Base-by-base conservation (phyloP, 2,113 vertebrate genomes). In the Xiphophorus hellerii region DNA sequence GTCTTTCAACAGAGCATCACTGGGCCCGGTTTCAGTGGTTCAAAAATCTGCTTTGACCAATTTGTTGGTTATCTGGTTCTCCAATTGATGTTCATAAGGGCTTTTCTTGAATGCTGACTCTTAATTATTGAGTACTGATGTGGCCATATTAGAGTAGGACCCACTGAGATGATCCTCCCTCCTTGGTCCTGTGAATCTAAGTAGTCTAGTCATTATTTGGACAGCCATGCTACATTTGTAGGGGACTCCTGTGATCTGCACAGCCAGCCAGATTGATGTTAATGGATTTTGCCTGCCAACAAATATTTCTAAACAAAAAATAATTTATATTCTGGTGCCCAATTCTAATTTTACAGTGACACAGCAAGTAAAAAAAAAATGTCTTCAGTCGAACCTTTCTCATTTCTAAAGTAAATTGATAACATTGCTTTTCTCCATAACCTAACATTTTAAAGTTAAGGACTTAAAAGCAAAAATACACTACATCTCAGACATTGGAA, bases 371-470 rank as follows among this genome's bases (percentile, higher is more conserved):
- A 35, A 71, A 76, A 12, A 35, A 71, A 76, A 77, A 54, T 15
- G 5, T 64, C 54, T 78, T 61, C 76, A 78, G 35, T 27, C 60
- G 33, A 10, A 69, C 62, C 58, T 62, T 73, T 80, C 37, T 70
- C 54, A 69, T 48, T 42, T 68, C 69, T 31, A 82, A 69, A 80
- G 82, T 74, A 29, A 66, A 80, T 78, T 73, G 48, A 54, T 70
- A 77, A 27, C 61, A 25, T 51, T 82, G 81, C 74, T 63, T 58
- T 60, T 72, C 35, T 77, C 67, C 66, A 72, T 73, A 85, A 80
- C 84, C 70, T 69, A 74, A 71, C 78, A 85, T 90, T 83, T 79
- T 84, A 66, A 72, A 8, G 65, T 69, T 64, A 86, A 87, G 79
- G 82, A 85, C 61, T 42, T 27, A 83, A 81, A 6, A 77, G 71